Evolutionary conservation across 2,113 vertebrate genomes (phyloP), one percentile per base, ranked within the genome.

Genomic region (Anarhynchus alexandrinus): DNA sequence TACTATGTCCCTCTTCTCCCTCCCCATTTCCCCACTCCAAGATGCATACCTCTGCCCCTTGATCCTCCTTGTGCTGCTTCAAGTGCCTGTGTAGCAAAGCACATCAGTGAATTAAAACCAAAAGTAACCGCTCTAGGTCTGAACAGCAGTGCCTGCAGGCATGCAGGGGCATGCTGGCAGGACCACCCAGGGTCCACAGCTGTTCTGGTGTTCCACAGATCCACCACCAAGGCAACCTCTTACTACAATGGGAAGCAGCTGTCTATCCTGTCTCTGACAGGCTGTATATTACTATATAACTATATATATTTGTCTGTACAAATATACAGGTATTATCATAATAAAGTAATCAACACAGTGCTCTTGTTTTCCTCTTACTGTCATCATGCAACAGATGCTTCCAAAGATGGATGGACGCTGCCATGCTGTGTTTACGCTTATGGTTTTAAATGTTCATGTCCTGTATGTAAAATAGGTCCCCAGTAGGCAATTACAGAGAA

Each of bases 1-100:
- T 26, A 26, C 20, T 26, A 30, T 0, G 0, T 43, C 29, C 21
- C 8, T 2, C 32, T 62, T 5, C 21, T 71, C 14, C n/a, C 10
- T 62, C 13, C 29, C 13, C 27, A 19, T 52, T 12, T 78, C 36
- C 59, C 15, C 15, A 57, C 15, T 9, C 21, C 29, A n/a, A 32
- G 36, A 23, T 27, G 10, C 10, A 9, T 8, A 32, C 12, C 29
- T 45, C 16, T 66, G 65, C 21, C 20, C 32, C 11, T n/a, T 1
- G 1, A 59, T 86, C 21, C 22, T 73, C n/a, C 62, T 61, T 26
- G 11, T 65, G 61, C 66, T 79, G 22, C 40, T 58, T 64, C 61
- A 47, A 21, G 30, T 25, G 22, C 7, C 43, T 52, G 21, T 14
- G 9, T 8, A 61, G 47, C 36, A 57, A 72, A 52, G 0, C 21